Evolutionary conservation across 2,888 invertebrate species (phyloP), one percentile per base, ranked within the genome.

Genomic region (Calameuta filiformis): DNA sequence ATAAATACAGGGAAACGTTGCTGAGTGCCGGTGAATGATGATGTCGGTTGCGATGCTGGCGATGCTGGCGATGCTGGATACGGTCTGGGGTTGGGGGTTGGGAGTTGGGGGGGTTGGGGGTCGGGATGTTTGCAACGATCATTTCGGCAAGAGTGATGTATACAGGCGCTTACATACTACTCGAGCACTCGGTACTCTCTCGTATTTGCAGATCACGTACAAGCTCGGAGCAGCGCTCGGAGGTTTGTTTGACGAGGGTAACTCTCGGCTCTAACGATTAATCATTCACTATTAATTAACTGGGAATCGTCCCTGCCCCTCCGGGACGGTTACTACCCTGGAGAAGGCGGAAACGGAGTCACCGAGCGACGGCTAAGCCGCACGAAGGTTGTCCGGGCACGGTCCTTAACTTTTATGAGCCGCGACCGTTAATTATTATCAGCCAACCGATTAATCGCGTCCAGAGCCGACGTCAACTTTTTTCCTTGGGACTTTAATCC

Each of bases 241-340:
- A 86, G 87, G 85, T 87, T 88, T 87, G 88, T 90, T 90, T 89
- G 90, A 89, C 87, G 87, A 90, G 89, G 88, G 88, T 90, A 85
- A 78, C 82, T 77, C 76, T 77, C 76, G 81, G 79, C 85, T 85
- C 85, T 78, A 83, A 84, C 89, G 88, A 90, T 90, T 90, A 90
- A 90, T 90, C 88, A 88, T 86, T 87, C 82, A 86, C 87, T 88
- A 90, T 90, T 89, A 90, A 90, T 90, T 90, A 89, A 89, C 89
- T 85, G 35, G 35, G 83, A 86, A 87, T 88, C 84, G 84, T 79
- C 77, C 12, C 31, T 69, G 75, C 56, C 80, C 75, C 76, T 69
- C 15, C 69, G 23, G 68, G 79, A 79, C 23, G 78, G 40, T 40
- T 15, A 6, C 15, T 15, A 15, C 15, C 40, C 40, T 1, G 40